phyloP scores from a whole-genome alignment of 2,888 invertebrate species.

The Tromatobia lineatoria region DNA sequence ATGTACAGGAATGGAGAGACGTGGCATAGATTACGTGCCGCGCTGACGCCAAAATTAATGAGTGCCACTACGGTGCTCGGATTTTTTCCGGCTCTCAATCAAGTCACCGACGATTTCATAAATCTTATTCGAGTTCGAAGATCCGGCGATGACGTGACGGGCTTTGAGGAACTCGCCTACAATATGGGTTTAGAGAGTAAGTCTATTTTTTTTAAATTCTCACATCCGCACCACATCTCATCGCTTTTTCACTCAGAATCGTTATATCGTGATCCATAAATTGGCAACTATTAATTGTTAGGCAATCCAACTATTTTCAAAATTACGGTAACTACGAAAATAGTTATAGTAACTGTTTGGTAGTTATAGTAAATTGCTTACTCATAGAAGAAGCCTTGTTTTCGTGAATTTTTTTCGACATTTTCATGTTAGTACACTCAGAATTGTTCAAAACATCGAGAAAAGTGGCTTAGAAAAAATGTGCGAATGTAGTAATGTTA shows the following conservation, averaged over 20 bases:
- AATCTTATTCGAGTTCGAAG: conserved; percentile 88
- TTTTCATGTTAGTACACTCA: no score
- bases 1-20: conserved; percentile 90
- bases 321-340: no score
- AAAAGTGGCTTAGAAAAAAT: no score
- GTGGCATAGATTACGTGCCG: conserved; percentile 91
- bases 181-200: conserved; percentile 93
- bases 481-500: no score
- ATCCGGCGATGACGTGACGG: conserved; percentile 82
- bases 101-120: conserved; percentile 92
- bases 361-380: no score
- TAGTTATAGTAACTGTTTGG: no score
- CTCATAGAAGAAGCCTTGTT: no score
- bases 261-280: no score
- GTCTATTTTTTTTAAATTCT: conserved; percentile 76
- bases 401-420: no score
- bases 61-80: conserved; percentile 91
- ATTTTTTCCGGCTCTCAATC: conserved; percentile 91
- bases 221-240: conserved; percentile 10
- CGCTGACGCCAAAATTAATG: conserved; percentile 91
- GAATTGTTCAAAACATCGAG: no score
- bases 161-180: conserved; percentile 91
- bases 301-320: no score
- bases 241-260: background rate
- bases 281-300: no score